Base-by-base conservation (phyloP, 2,797 vertebrate genomes). In the Graptemys geographica region DNA sequence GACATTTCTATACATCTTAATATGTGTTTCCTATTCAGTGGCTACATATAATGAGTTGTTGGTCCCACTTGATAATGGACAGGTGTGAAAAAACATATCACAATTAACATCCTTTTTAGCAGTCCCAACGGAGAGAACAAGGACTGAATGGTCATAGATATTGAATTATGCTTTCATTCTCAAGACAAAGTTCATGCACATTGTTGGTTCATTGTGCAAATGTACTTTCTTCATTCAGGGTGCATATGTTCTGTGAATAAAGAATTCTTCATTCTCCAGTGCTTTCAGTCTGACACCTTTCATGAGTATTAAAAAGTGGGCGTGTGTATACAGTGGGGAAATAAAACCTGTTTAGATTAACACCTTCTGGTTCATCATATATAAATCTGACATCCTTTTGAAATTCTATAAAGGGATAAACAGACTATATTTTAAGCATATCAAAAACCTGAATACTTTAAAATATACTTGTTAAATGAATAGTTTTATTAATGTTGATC, bases 1-100 rank as follows among this genome's bases (percentile, higher is more conserved):
- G 94, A 91, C 90, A 83, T 89, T 90, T 28, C 56, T 93, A 28
- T 4, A 83, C 28, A 84, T 93, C 59, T 78, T 88, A 81, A 27
- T 90, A 84, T 84, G 23, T 90, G 3, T 56, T 84, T 44, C 65
- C 72, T 89, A 51, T 90, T 92, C 69, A 65, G 27, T 90, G 41
- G 69, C 84, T 28, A 79, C 53, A n/a, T 79, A 88, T 15, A 86
- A 83, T 47, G 57, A 31, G 56, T 3, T 76, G 69, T 83, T 85
- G 10, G 25, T 93, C 27, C 10, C 8, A 52, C 18, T 83, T 93
- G 44, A 31, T 80, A 44, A 86, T 44, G 11, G 33, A 65, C 13
- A 88, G 49, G 6, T 52, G 8, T 3, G 91, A 93, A 96, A 84
- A 69, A 72, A 23, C 6, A 6, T 23, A 10, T 11, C 52, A 16